Percentiles rank a stretch among this genome's conserved stretches.
These are phyloP conservation scores for Oncorhynchus masou DNA, from an alignment of 2,113 vertebrate species.

Conservation along the genomic window DNA sequence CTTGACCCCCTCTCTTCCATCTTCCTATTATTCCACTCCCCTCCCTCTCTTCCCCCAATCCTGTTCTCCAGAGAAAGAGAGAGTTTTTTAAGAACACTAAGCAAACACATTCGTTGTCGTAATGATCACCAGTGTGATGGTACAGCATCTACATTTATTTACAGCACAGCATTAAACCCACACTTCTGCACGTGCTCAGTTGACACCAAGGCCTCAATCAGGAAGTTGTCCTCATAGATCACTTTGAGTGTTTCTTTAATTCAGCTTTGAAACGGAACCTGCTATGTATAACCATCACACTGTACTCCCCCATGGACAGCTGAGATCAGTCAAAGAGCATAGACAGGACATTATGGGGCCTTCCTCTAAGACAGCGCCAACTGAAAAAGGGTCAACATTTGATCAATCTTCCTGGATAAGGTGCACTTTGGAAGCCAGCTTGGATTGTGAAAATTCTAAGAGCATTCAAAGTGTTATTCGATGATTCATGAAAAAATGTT, in stretches of 20 bases:
- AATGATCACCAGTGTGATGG: slow-evolving; percentile 2
- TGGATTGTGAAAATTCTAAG: no score
- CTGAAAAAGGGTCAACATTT: background rate
- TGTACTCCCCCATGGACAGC: background rate
- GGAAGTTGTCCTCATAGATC: background rate
- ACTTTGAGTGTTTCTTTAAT: slow-evolving; percentile 6
- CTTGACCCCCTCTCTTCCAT: slow-evolving; percentile 12
- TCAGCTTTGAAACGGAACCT: background rate
- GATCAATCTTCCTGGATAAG: background rate
- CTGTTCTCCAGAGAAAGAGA: background rate
- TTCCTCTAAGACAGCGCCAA: background rate
- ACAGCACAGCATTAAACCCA: background rate
- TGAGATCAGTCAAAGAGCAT: background rate
- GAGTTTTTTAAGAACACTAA: slow-evolving; percentile 9
- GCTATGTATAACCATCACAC: background rate
- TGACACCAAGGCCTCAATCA: background rate
- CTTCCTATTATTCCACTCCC: slow-evolving; percentile 7
- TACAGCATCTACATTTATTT: background rate
- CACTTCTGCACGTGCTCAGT: slow-evolving; percentile 26
- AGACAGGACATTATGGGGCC: background rate
- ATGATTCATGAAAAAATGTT: background rate
- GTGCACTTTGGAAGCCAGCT: background rate
- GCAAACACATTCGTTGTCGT: background rate
- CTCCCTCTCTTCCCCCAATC: slow-evolving; percentile 15
- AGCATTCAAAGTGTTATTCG: background rate